A percentile compares a stretch with the other conserved stretches of the same genome.
These are phyloP conservation scores for Enteromius viviparus DNA, from an alignment of 2,797 vertebrate species.

Conservation along the genomic window DNA sequence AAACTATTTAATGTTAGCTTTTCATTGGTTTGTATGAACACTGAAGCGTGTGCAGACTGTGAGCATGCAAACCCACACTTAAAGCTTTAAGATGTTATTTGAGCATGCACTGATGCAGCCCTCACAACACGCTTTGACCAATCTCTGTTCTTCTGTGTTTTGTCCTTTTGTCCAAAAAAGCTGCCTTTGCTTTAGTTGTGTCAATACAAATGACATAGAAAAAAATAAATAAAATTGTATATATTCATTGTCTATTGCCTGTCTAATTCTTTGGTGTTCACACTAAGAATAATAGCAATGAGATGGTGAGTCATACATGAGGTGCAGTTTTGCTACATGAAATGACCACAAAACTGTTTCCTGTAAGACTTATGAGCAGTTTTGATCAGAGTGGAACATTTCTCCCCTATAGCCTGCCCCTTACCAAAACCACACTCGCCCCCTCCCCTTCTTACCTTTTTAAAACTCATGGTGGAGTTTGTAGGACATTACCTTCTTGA, in stretches of 20 bases:
- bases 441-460: slow-evolving; percentile 32
- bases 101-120: not conserved
- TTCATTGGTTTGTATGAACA: not conserved
- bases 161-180: slow-evolving; percentile 11
- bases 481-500: not conserved
- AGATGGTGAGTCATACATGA: not conserved
- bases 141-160: not conserved
- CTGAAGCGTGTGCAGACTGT: not conserved
- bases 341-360: slow-evolving; percentile 32
- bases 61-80: slow-evolving; percentile 24
- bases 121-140: not conserved
- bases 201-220: not conserved
- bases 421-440: not conserved
- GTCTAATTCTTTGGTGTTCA: not conserved
- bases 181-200: slow-evolving; percentile 24
- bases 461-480: not conserved
- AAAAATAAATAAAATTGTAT: slow-evolving; percentile 20
- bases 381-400: slow-evolving; percentile 33
- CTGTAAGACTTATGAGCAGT: slow-evolving; percentile 1
- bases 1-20: not conserved
- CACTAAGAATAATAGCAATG: not conserved
- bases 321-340: not conserved
- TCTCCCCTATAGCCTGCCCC: slow-evolving; percentile 19
- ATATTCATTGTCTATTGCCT: not conserved
- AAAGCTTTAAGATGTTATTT: slow-evolving; percentile 10